Conservation (phyloP, 2,797 vertebrate genomes). For the Sebastes miniatus region DNA sequence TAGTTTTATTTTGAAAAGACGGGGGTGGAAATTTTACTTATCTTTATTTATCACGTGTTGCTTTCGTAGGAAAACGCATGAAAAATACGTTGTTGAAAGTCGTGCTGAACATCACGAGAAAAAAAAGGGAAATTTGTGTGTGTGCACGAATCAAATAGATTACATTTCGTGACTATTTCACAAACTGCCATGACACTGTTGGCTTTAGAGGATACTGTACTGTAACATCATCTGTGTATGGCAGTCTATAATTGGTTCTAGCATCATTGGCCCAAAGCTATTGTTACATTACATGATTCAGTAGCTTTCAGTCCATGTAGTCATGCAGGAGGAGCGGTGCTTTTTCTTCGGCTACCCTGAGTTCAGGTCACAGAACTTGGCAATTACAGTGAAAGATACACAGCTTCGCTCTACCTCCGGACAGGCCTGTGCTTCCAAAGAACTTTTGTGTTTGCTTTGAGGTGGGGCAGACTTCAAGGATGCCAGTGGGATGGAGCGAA, state of each 20-base stretch:
- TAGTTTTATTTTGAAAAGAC: no score
- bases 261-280: not conserved
- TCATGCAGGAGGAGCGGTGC: not conserved
- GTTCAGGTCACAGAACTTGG: constrained; percentile 11
- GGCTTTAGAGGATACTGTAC: not conserved
- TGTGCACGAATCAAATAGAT: no score
- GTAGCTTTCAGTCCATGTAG: constrained; percentile 11
- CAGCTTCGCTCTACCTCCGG: not conserved
- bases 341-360: not conserved
- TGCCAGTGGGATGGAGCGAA: not conserved
- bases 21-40: fast-evolving
- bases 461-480: not conserved
- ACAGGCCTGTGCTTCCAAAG: not conserved
- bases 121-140: no score
- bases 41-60: no score
- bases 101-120: fast-evolving
- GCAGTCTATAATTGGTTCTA: constrained; percentile 2
- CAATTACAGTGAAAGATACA: constrained; percentile 20
- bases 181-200: no score
- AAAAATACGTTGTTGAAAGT: no score
- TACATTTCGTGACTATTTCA: no score
- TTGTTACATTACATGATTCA: constrained; percentile 7
- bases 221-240: not conserved
- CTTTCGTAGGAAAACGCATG: no score
- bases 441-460: not conserved